phyloP scores from a whole-genome alignment of 2,888 invertebrate genomes.

The Lithophane leautieri region DNA sequence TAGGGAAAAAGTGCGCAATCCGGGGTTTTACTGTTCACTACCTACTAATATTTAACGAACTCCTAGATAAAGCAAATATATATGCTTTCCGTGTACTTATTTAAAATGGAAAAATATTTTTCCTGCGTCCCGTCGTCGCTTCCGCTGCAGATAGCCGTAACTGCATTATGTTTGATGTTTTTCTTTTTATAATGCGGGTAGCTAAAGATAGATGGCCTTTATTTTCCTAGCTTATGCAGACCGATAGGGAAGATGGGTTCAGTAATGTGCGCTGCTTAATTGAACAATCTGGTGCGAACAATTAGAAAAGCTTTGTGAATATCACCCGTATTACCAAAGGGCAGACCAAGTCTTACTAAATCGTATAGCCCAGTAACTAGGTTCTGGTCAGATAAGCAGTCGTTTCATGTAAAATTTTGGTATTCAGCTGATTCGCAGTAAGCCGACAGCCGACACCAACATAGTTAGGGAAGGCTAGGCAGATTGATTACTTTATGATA shows the following conservation, averaged over 20 bases:
- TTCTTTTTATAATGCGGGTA: conserved; percentile 70
- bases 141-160: conserved; percentile 70
- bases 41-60: conserved; percentile 88
- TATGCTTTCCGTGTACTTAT: conserved; percentile 82
- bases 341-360: no score
- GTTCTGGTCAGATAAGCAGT: no score
- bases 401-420: no score
- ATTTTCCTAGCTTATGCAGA: conserved; percentile 62
- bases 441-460: no score
- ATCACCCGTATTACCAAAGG: no score
- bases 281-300: conserved; percentile 5
- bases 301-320: no score
- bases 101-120: conserved; percentile 90
- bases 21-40: conserved; percentile 78
- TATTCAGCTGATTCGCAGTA: no score
- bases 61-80: conserved; percentile 88
- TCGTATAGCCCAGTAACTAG: no score
- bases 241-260: conserved; percentile 46
- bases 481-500: not conserved
- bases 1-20: conserved; percentile 82
- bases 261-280: conserved; percentile 30
- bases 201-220: conserved; percentile 67
- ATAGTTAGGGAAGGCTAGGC: no score
- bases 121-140: conserved; percentile 80
- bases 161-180: conserved; percentile 72